Percentiles rank a stretch among this genome's conserved stretches.
Conservation (phyloP, 2,113 vertebrate species). For the Etheostoma spectabile region DNA sequence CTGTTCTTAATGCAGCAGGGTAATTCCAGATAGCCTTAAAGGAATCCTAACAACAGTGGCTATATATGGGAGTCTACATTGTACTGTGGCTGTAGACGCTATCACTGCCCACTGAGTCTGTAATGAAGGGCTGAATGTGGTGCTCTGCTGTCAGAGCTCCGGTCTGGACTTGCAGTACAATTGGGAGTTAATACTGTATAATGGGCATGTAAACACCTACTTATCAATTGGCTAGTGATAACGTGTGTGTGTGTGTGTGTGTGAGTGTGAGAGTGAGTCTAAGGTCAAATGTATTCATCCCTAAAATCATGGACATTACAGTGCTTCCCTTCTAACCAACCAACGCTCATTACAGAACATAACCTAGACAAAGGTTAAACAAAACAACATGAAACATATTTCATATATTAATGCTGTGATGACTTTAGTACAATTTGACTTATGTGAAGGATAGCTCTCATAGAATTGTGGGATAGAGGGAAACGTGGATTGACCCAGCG, state of each 20-base stretch:
- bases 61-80: slow-evolving; percentile 34
- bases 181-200: slow-evolving; percentile 18
- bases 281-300: slow-evolving; percentile 1
- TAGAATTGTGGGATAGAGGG: not conserved
- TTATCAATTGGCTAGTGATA: slow-evolving; percentile 22
- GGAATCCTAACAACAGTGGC: slow-evolving; percentile 39
- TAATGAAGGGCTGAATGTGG: slow-evolving; percentile 27
- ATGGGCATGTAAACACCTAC: slow-evolving; percentile 33
- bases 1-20: slow-evolving; percentile 25
- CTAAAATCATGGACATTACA: not conserved
- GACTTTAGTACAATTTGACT: no score
- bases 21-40: slow-evolving; percentile 50
- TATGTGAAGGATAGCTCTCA: not conserved
- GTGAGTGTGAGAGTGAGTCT: not conserved
- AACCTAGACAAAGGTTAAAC: not conserved
- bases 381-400: not conserved
- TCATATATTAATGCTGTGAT: not conserved
- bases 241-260: not conserved
- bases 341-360: not conserved
- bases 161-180: not conserved
- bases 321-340: not conserved
- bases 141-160: no score
- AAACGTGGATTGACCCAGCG: no score
- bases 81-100: slow-evolving; percentile 22
- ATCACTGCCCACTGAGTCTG: slow-evolving; percentile 1